Base-by-base conservation (phyloP, 2,888 invertebrate genomes). In the Linnaemya vulpina region DNA sequence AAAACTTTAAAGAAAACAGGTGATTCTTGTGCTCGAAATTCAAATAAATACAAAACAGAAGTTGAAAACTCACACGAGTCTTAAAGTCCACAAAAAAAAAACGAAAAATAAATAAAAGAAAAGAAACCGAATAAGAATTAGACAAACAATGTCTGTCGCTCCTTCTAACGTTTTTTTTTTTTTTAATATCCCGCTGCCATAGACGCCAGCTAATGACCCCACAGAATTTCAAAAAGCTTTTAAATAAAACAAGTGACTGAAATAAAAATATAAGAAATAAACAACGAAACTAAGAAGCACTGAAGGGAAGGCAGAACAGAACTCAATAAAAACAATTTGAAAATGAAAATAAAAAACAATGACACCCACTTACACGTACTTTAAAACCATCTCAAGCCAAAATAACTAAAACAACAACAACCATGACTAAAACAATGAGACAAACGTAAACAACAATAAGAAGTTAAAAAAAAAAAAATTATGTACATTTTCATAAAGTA, bases 211-310 rank as follows among this genome's bases (percentile, higher is more conserved):
- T 83, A 83, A 86, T 80, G 86, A 83, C 80, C 86, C 76, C 70
- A 74, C 73, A 80, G 68, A 85, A 77, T 55, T 63, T 49, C 63
- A 81, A 87, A 40, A 85, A 87, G 85, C 87, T 87, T 87, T 87
- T 87, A 78, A 83, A 58, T 67, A 78, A 38, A 51, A 46, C 40
- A 62, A 62, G 25, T 17, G 17, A 49, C 17, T 20, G 11, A 60
- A 77, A 40, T 5, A 65, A 46, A 13, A 10, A 55, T 30, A 17
- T 17, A 25, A 74, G 13, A 25, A 73, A 13, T 40, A 11, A 60
- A 20, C 8, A 30, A 30, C 25, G 17, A 15, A 65, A 46, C 46
- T 55, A 55, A 65, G 25, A 67, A 76, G 11, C 17, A 30, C 7
- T 67, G 38, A 68, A 68, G 51, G 25, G 25, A 62, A 68, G 62